Evolutionary conservation across 2,888 invertebrate genomes (phyloP).

Genomic region (Aethes cnicana): DNA sequence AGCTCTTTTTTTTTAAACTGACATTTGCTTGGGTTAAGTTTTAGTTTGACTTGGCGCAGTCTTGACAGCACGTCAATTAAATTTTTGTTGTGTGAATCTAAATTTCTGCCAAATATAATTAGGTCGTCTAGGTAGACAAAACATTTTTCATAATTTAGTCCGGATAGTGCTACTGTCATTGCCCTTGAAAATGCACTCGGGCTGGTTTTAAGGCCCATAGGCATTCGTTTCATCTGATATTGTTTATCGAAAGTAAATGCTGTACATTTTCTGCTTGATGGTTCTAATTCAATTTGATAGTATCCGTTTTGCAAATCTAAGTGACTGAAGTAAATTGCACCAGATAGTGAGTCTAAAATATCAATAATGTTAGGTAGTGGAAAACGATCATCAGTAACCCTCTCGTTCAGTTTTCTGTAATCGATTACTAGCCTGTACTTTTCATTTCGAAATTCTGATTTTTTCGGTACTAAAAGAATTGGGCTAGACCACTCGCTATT

Average conservation of each 20-base stretch:
- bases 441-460: neutral
- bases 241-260: neutral
- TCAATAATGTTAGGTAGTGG: neutral
- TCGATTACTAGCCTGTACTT: neutral
- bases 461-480: neutral
- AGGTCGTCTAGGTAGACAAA: neutral
- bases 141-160: neutral
- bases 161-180: neutral
- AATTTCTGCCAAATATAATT: neutral
- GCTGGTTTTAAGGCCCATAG: no score
- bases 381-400: neutral
- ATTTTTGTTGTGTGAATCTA: neutral
- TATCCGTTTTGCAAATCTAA: neutral
- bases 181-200: neutral
- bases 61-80: no score
- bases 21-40: no score
- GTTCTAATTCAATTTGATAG: neutral
- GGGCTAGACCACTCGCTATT: neutral
- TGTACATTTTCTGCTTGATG: neutral
- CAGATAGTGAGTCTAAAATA: neutral
- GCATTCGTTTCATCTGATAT: conserved; percentile 1
- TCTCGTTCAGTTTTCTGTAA: neutral
- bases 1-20: no score
- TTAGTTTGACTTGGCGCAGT: no score
- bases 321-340: neutral